Evolutionary conservation across 2,888 invertebrate genomes (phyloP).

Genomic region (Lasioglossum lativentre): DNA sequence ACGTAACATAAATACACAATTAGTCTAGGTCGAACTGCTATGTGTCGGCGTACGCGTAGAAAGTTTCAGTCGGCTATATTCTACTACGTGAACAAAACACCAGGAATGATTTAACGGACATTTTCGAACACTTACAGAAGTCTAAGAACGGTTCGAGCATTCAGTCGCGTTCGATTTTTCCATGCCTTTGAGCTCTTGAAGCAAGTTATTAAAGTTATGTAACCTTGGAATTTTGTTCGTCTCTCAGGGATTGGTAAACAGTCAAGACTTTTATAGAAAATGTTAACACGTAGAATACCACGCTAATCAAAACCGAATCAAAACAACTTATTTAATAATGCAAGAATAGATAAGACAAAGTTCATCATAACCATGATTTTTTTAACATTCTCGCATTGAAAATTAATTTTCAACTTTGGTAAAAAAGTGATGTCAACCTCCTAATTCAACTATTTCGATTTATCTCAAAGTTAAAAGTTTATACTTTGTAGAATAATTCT

Average conservation of each 20-base stretch:
- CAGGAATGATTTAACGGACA: not conserved
- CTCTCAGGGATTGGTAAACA: not conserved
- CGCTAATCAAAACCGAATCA: too few relatives aligned
- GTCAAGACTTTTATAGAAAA: too few relatives aligned
- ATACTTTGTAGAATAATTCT: not conserved
- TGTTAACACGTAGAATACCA: too few relatives aligned
- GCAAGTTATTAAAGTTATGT: not conserved
- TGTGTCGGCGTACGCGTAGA: not conserved
- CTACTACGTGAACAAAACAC: not conserved
- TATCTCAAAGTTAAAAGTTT: not conserved
- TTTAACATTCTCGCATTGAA: too few relatives aligned
- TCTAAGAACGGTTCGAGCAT: not conserved
- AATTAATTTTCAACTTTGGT: too few relatives aligned
- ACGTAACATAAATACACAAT: not conserved
- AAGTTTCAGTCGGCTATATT: not conserved
- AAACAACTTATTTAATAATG: not conserved
- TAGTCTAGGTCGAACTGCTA: not conserved
- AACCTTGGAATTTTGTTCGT: not conserved
- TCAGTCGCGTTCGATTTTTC: not conserved
- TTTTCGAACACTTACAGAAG: not conserved
- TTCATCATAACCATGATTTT: too few relatives aligned
- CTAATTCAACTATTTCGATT: too few relatives aligned
- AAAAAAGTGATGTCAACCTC: too few relatives aligned
- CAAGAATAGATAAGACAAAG: too few relatives aligned
- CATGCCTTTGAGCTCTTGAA: not conserved